These are phyloP conservation scores for Semaprochilodus insignis DNA, from an alignment of 2,797 vertebrate species.

Conservation along the genomic window DNA sequence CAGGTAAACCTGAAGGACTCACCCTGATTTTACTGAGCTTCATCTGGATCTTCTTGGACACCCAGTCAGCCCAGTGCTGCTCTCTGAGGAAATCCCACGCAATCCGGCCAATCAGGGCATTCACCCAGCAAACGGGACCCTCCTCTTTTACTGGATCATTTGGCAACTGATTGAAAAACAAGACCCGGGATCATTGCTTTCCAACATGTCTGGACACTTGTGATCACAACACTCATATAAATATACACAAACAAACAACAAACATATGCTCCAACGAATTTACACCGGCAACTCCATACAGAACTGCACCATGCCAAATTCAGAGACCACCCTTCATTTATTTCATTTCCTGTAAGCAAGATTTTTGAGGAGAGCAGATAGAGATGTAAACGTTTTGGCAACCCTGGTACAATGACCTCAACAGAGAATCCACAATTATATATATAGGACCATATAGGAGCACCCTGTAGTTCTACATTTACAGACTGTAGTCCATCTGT, in stretches of 20 bases:
- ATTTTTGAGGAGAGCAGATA: no score
- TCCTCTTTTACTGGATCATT: constrained; percentile 74
- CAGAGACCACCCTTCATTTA: no score
- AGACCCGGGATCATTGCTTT: constrained; percentile 8
- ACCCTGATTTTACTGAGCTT: constrained; percentile 99
- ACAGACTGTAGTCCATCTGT: no score
- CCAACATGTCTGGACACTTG: neutral
- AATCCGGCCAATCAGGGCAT: constrained; percentile 89
- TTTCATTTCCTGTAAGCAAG: no score
- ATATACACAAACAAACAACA: neutral
- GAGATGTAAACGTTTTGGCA: no score
- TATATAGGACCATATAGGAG: no score
- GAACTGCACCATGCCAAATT: no score
- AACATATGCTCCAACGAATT: no score
- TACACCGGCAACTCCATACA: no score
- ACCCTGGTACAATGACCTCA: no score
- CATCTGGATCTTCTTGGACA: constrained; percentile 99
- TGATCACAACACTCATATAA: neutral
- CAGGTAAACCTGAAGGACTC: constrained; percentile 41
- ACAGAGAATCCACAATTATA: no score
- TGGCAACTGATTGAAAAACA: constrained; percentile 77
- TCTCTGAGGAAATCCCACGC: constrained; percentile 97
- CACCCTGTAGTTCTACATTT: no score
- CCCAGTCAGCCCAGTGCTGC: constrained; percentile 91
- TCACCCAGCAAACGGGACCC: constrained; percentile 90